Conservation (phyloP, 2,888 invertebrate genomes). For the Clostera curtula region DNA sequence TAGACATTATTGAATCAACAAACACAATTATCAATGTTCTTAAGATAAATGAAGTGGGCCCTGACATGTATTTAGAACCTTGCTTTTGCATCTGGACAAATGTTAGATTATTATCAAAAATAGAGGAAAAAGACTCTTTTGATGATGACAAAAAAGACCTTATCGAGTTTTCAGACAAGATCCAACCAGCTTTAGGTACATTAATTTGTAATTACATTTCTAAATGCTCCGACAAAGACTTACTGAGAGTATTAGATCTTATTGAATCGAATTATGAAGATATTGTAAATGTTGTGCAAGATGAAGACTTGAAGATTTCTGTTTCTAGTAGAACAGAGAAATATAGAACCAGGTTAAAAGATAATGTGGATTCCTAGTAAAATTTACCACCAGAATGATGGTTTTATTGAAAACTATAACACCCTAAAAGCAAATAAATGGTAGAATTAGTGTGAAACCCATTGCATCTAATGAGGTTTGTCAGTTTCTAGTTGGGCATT, state of each 20-base stretch:
- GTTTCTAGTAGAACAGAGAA: constrained; percentile 38
- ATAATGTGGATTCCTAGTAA: constrained; percentile 41
- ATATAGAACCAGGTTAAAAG: constrained; percentile 45
- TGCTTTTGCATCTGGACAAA: constrained; percentile 54
- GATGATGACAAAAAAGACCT: constrained; percentile 41
- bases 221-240: constrained; percentile 40
- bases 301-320: constrained; percentile 27
- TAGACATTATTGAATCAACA: constrained; percentile 51
- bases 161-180: constrained; percentile 35
- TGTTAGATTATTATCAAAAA: constrained; percentile 30
- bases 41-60: constrained; percentile 31
- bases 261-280: constrained; percentile 41
- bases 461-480: too few relatives aligned
- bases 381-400: constrained; percentile 5
- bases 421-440: too few relatives aligned
- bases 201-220: constrained; percentile 47
- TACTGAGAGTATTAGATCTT: constrained; percentile 38
- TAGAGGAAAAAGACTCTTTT: constrained; percentile 34
- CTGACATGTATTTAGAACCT: constrained; percentile 43
- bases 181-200: constrained; percentile 38
- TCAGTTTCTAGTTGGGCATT: too few relatives aligned
- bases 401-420: constrained; percentile 3
- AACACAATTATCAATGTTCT: constrained; percentile 40
- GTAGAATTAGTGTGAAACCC: too few relatives aligned
- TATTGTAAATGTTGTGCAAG: constrained; percentile 34